Conservation (phyloP, 2,888 invertebrate genomes). For the Nomada fucata region DNA sequence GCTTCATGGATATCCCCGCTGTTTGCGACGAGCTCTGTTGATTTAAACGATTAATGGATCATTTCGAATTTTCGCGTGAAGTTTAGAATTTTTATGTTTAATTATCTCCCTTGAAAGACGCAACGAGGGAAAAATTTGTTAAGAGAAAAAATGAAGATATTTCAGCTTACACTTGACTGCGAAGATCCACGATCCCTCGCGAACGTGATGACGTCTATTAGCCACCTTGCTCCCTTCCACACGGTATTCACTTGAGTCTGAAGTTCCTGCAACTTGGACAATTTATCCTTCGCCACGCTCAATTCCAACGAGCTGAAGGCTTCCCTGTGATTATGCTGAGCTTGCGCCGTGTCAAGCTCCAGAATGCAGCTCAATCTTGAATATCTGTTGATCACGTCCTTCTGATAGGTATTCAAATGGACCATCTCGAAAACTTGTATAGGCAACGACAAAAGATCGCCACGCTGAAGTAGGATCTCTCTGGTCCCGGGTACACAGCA, state of each 20-base stretch:
- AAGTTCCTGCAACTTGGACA: constrained; percentile 92
- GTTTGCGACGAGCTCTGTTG: constrained; percentile 65
- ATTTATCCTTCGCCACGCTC: constrained; percentile 92
- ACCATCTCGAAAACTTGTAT: constrained; percentile 98
- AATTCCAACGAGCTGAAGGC: constrained; percentile 97
- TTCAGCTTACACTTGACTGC: constrained; percentile 74
- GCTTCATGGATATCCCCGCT: constrained; percentile 81
- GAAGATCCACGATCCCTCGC: constrained; percentile 91
- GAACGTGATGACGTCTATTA: constrained; percentile 97
- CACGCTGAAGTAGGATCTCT: constrained; percentile 93
- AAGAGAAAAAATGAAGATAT: neutral
- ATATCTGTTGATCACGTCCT: constrained; percentile 95
- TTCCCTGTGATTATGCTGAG: constrained; percentile 96
- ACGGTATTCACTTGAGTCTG: constrained; percentile 94
- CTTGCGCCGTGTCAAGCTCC: constrained; percentile 95
- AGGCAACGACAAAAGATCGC: constrained; percentile 94
- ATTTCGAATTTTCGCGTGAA: neutral
- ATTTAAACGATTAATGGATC: neutral
- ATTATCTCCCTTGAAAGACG: too few species aligned
- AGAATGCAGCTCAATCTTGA: constrained; percentile 96
- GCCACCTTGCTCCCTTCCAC: constrained; percentile 98
- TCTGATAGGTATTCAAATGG: constrained; percentile 97
- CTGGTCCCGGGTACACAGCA: constrained; percentile 95
- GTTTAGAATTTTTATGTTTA: neutral
- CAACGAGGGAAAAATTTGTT: neutral